Evolutionary conservation across 2,113 vertebrate genomes (phyloP).

Genomic region (Burhinus bistriatus): DNA sequence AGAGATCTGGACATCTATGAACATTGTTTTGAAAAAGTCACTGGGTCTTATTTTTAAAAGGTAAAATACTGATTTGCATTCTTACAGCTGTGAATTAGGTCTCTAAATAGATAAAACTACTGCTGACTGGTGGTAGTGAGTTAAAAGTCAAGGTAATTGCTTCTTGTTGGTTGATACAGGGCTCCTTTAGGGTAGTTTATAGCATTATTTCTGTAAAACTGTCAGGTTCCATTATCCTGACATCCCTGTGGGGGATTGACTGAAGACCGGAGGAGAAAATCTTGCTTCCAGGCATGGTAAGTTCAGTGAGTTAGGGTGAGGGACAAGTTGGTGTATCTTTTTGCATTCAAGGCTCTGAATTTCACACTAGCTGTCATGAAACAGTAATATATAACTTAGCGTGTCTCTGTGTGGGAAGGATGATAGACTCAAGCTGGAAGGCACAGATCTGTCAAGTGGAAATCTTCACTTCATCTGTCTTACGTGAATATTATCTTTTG

Average conservation of each 20-base stretch:
- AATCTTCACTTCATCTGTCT: constrained; percentile 3
- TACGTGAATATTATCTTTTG: background rate
- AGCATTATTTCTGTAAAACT: constrained; percentile 49
- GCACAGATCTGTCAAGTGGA: constrained; percentile 14
- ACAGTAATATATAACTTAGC: constrained; percentile 21
- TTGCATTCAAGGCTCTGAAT: constrained; percentile 7
- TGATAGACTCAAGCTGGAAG: constrained; percentile 44
- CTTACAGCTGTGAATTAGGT: background rate
- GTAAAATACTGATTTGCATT: background rate
- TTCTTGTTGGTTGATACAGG: constrained; percentile 34
- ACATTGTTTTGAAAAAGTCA: background rate
- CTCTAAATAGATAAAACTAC: background rate
- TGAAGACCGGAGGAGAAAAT: constrained; percentile 31
- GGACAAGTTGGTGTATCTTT: constrained; percentile 40
- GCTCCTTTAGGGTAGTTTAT: constrained; percentile 54
- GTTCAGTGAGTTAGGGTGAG: constrained; percentile 13
- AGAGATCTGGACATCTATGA: background rate
- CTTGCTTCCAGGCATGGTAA: constrained; percentile 32
- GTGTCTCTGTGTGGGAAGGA: background rate
- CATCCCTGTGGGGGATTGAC: background rate
- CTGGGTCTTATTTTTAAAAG: background rate
- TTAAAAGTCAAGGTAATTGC: constrained; percentile 51
- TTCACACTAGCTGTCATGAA: constrained; percentile 57
- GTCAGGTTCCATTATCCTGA: constrained; percentile 61
- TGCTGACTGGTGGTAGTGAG: background rate